Percentiles rank a stretch among this genome's conserved stretches.
These are phyloP conservation scores for Empis stercorea DNA, from an alignment of 2,888 invertebrate species.

Conservation along the genomic window DNA sequence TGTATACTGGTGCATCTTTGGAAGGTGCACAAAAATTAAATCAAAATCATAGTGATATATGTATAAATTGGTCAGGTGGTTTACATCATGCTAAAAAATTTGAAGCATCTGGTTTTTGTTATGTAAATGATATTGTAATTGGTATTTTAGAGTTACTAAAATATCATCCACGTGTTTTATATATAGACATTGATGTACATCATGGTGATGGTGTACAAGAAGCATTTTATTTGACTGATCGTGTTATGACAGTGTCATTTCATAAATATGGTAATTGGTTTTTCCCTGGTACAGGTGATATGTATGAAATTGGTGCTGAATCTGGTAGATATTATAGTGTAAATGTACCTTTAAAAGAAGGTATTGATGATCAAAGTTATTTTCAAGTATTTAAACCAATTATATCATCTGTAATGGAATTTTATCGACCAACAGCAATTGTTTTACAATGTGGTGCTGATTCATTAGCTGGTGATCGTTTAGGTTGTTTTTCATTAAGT, in stretches of 20 bases:
- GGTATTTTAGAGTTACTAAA: conserved; percentile 90
- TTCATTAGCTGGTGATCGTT: conserved; percentile 83
- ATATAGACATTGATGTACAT: conserved; percentile 98
- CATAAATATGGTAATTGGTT: conserved; percentile 98
- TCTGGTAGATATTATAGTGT: conserved; percentile 94
- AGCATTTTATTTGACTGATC: conserved; percentile 91
- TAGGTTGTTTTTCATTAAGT: conserved; percentile 93
- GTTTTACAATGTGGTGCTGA: conserved; percentile 98
- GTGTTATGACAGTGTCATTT: conserved; percentile 99
- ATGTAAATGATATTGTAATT: conserved; percentile 98
- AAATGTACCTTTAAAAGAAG: conserved; percentile 95
- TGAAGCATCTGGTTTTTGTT: conserved; percentile 96
- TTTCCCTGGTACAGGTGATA: conserved; percentile 97
- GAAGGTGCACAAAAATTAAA: conserved; percentile 96
- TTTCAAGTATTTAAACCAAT: conserved; percentile 91
- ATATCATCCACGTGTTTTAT: conserved; percentile 86
- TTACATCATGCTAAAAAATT: conserved; percentile 98
- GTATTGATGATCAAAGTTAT: conserved; percentile 89
- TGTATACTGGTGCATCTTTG: conserved; percentile 96
- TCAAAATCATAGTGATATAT: conserved; percentile 90
- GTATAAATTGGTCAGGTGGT: conserved; percentile 98
- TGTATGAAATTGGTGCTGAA: conserved; percentile 96
- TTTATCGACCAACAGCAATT: conserved; percentile 90
- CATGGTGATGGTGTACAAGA: conserved; percentile 92
- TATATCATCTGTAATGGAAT: conserved; percentile 88